Evolutionary conservation across 64 coral and sea anemone genomes (phyloP).

Genomic region (Stichodactyla mertensii): DNA sequence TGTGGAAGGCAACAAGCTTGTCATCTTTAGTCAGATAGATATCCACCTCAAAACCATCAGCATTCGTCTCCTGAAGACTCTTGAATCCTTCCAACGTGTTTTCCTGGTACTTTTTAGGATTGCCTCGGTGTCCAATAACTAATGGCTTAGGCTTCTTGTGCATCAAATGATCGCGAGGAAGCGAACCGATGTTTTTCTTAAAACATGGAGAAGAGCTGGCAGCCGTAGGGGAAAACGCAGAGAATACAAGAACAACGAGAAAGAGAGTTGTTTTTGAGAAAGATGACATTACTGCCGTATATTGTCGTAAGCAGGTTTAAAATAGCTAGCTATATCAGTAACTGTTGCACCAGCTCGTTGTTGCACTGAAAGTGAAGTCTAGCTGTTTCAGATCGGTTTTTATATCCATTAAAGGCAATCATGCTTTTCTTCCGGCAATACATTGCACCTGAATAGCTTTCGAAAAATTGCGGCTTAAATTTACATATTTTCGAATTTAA

Average conservation of each 20-base stretch:
- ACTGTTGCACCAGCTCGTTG: too few relatives aligned
- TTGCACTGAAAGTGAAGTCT: too few relatives aligned
- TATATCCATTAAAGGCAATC: too few relatives aligned
- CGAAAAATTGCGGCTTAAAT: too few relatives aligned
- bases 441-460: too few relatives aligned
- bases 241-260: not conserved
- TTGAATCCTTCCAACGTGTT: slow-evolving; percentile 81
- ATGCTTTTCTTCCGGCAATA: too few relatives aligned
- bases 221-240: not conserved
- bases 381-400: too few relatives aligned
- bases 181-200: not conserved
- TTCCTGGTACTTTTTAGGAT: slow-evolving; percentile 76
- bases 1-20: slow-evolving; percentile 64
- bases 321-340: too few relatives aligned
- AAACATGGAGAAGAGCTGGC: not conserved
- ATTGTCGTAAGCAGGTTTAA: too few relatives aligned
- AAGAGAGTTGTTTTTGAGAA: not conserved
- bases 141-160: slow-evolving; percentile 56
- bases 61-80: slow-evolving; percentile 57
- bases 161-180: slow-evolving; percentile 61
- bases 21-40: slow-evolving; percentile 81
- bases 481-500: too few relatives aligned
- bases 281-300: not conserved
- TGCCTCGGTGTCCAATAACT: slow-evolving; percentile 87
- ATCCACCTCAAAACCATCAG: slow-evolving; percentile 76